These are phyloP conservation scores for Bombus picipes DNA, from an alignment of 1,140 invertebrate species.

Conservation along the genomic window DNA sequence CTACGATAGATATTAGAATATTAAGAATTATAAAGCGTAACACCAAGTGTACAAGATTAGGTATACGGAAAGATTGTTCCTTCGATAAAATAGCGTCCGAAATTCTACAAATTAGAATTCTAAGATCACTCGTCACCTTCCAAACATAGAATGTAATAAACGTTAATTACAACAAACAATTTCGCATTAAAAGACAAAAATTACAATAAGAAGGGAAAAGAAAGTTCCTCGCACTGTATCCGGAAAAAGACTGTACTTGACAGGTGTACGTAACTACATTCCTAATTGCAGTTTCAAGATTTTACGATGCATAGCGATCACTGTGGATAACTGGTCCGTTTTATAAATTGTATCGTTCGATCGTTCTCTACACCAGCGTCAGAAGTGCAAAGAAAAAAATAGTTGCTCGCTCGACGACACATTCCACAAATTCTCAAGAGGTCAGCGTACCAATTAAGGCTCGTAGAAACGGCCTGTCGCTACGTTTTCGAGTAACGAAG, in stretches of 20 bases:
- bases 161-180: neutral
- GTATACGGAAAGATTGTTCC: neutral
- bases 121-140: neutral
- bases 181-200: neutral
- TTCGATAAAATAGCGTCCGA: neutral
- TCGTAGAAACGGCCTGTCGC: neutral
- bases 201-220: neutral
- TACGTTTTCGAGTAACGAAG: neutral
- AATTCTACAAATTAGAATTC: neutral
- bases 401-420: constrained; percentile 7
- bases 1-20: neutral
- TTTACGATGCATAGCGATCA: neutral
- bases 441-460: constrained; percentile 27
- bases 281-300: no score
- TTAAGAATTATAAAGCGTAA: neutral
- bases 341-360: neutral
- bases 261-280: neutral
- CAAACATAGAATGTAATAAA: neutral
- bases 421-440: constrained; percentile 17
- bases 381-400: neutral
- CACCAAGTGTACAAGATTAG: neutral
- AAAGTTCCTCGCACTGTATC: neutral
- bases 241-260: neutral
- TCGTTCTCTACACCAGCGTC: neutral
- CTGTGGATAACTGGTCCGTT: neutral